Evolutionary conservation across 2,888 invertebrate species (phyloP).

Genomic region (Tenthredo distinguenda): DNA sequence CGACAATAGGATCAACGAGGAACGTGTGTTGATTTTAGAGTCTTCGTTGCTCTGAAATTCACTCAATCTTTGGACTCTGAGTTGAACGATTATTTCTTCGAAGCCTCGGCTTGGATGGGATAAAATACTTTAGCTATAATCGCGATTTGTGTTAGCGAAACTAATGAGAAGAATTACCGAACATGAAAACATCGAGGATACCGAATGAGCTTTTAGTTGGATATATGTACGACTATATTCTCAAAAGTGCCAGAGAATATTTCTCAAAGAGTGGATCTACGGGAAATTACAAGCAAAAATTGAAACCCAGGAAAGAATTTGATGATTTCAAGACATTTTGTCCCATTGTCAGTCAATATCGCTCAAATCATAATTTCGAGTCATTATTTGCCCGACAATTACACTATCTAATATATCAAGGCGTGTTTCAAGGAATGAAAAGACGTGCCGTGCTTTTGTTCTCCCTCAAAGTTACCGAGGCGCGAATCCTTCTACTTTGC

Average conservation of each 20-base stretch:
- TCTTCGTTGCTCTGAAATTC: background rate
- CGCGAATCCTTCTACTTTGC: background rate
- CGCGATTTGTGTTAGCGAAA: too few species aligned
- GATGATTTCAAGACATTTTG: background rate
- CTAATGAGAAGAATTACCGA: too few species aligned
- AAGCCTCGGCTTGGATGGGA: background rate
- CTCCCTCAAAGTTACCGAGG: background rate
- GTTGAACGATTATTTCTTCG: background rate
- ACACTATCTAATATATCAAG: background rate
- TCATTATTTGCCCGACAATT: background rate
- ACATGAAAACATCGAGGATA: too few species aligned
- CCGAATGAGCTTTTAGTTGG: too few species aligned
- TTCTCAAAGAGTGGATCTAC: background rate
- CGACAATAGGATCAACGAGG: constrained; percentile 7
- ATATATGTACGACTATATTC: too few species aligned
- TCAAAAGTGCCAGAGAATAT: background rate
- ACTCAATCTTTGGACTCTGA: background rate
- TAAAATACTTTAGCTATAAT: too few species aligned
- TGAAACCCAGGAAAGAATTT: background rate
- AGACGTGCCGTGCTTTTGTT: background rate
- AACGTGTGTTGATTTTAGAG: constrained; percentile 36
- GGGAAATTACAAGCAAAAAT: background rate
- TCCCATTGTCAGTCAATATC: background rate
- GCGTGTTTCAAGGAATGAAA: background rate
- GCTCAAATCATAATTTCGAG: background rate